phyloP scores from a whole-genome alignment of 1,140 invertebrate species.

The Drosophila guanche region DNA sequence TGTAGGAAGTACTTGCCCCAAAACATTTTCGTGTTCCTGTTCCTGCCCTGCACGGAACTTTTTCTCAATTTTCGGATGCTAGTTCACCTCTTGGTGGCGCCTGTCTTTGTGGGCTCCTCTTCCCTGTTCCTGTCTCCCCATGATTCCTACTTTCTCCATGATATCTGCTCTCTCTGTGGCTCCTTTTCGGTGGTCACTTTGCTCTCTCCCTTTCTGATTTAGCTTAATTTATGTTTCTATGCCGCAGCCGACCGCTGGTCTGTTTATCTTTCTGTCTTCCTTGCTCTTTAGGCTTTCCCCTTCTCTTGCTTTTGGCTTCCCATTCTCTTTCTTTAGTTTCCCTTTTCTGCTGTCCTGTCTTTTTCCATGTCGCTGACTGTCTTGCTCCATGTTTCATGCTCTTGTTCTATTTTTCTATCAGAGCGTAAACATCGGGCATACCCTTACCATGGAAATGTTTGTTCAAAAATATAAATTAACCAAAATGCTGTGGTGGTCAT shows the following conservation, averaged over 20 bases:
- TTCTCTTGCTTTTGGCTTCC: too few species aligned
- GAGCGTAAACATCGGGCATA: neutral
- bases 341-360: too few species aligned
- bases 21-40: slow-evolving; percentile 60
- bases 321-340: too few species aligned
- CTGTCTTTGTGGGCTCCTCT: neutral
- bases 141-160: too few species aligned
- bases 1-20: slow-evolving; percentile 50
- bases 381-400: slow-evolving; percentile 3
- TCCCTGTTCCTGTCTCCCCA: slow-evolving; percentile 10
- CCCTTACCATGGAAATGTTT: neutral
- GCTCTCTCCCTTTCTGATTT: neutral
- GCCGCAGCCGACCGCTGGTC: slow-evolving; percentile 40
- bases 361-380: neutral
- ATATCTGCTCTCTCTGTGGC: too few species aligned
- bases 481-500: too few species aligned
- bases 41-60: slow-evolving; percentile 38
- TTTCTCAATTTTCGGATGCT: slow-evolving; percentile 48
- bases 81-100: slow-evolving; percentile 14
- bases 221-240: slow-evolving; percentile 74
- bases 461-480: too few species aligned
- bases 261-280: slow-evolving; percentile 50
- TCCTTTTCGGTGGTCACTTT: too few species aligned
- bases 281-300: neutral
- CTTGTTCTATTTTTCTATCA: slow-evolving; percentile 11